Evolutionary conservation across 2,888 invertebrate genomes (phyloP).

Genomic region (Melinaea menophilus): DNA sequence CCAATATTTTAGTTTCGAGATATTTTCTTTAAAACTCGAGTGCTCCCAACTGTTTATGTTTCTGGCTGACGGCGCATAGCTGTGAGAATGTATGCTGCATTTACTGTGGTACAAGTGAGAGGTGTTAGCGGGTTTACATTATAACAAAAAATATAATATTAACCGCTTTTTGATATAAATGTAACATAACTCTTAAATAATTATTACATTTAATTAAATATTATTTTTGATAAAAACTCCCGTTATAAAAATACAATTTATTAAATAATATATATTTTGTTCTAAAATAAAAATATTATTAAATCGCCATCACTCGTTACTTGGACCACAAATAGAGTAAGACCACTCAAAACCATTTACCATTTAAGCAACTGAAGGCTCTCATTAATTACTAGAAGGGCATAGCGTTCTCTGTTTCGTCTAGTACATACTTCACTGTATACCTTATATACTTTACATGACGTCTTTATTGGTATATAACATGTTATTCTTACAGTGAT

Average conservation of each 20-base stretch:
- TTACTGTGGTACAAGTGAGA: slow-evolving; percentile 34
- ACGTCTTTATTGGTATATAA: not conserved
- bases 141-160: not conserved
- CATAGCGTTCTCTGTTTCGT: slow-evolving; percentile 40
- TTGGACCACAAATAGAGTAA: slow-evolving; percentile 35
- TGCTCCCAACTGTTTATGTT: slow-evolving; percentile 44
- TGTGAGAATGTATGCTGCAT: slow-evolving; percentile 23
- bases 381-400: slow-evolving; percentile 51
- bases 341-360: slow-evolving; percentile 63
- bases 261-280: not conserved
- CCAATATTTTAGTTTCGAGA: slow-evolving; percentile 33
- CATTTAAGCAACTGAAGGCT: slow-evolving; percentile 52
- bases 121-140: not conserved
- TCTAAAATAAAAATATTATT: not conserved
- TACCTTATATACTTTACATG: not conserved
- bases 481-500: slow-evolving; percentile 2
- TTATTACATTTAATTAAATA: too few species aligned
- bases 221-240: too few species aligned
- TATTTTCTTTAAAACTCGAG: slow-evolving; percentile 48
- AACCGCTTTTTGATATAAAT: too few species aligned
- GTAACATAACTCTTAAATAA: too few species aligned
- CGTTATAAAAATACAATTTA: not conserved
- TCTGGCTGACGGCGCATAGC: slow-evolving; percentile 39
- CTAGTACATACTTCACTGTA: slow-evolving; percentile 32
- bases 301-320: slow-evolving; percentile 34